These are phyloP conservation scores for Synanthedon andrenaeformis DNA, from an alignment of 2,888 invertebrate species.

Conservation along the genomic window DNA sequence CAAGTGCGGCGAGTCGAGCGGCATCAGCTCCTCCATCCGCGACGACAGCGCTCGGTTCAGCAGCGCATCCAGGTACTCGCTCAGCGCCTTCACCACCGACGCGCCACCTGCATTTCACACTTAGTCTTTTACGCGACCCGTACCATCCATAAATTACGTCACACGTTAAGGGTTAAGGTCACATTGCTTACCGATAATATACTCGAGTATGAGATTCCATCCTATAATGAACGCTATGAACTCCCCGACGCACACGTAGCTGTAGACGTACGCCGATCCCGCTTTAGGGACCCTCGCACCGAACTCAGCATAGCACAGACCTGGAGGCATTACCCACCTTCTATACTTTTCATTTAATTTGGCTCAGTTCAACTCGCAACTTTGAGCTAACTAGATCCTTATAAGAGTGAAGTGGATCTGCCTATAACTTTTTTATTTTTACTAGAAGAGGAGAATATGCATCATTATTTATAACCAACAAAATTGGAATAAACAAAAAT, in stretches of 20 bases:
- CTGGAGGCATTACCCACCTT: slow-evolving; percentile 34
- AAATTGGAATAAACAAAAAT: too few species aligned
- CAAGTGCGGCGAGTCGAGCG: slow-evolving; percentile 74
- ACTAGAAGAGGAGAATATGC: too few species aligned
- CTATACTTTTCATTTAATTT: too few species aligned
- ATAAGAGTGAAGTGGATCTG: too few species aligned
- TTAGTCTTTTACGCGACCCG: too few species aligned
- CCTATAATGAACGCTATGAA: slow-evolving; percentile 92
- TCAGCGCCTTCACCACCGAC: slow-evolving; percentile 85
- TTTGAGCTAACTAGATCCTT: too few species aligned
- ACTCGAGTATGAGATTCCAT: slow-evolving; percentile 93
- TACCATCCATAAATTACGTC: too few species aligned
- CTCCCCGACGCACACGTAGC: slow-evolving; percentile 93
- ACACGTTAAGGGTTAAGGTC: too few species aligned
- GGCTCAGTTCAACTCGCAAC: too few species aligned
- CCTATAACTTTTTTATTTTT: too few species aligned
- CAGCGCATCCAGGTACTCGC: slow-evolving; percentile 81
- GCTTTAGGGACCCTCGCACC: slow-evolving; percentile 90
- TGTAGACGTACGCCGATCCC: slow-evolving; percentile 94
- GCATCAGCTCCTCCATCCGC: slow-evolving; percentile 73
- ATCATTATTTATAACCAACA: too few species aligned
- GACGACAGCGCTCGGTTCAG: slow-evolving; percentile 74
- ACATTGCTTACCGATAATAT: slow-evolving; percentile 78
- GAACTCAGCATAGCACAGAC: slow-evolving; percentile 93
- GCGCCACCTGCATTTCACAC: slow-evolving; percentile 71